A percentile compares a stretch with the other conserved stretches of the same genome.
Conservation (phyloP, 2,888 invertebrate species). For the Eupithecia exiguata region DNA sequence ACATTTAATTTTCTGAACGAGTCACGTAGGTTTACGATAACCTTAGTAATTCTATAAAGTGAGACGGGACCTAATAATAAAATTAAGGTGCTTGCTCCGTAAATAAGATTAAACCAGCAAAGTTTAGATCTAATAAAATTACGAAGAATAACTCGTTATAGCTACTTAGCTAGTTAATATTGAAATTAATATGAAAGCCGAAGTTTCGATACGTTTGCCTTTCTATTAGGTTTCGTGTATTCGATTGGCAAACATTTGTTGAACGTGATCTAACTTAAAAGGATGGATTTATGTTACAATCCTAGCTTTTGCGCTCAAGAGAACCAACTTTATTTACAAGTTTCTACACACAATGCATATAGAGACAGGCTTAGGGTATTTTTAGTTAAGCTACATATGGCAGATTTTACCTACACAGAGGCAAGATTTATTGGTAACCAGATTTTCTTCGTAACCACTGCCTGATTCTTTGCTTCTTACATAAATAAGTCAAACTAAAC, state of each 20-base stretch:
- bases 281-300: constrained; percentile 70
- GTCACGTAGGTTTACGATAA: not conserved
- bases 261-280: constrained; percentile 77
- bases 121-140: constrained; percentile 7
- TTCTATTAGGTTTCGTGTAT: constrained; percentile 71
- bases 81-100: constrained; percentile 10
- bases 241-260: constrained; percentile 73
- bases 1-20: constrained; percentile 11
- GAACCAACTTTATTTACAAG: constrained; percentile 67
- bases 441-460: not conserved
- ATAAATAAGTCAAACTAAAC: not conserved
- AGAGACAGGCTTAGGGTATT: constrained; percentile 20
- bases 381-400: not conserved
- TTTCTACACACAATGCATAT: constrained; percentile 46
- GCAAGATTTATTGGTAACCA: not conserved
- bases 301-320: constrained; percentile 61
- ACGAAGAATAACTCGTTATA: constrained; percentile 14
- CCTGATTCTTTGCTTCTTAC: not conserved
- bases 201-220: constrained; percentile 69
- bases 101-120: constrained; percentile 13
- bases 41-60: constrained; percentile 10
- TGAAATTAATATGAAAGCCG: constrained; percentile 60
- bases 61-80: constrained; percentile 9
- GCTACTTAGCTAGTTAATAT: constrained; percentile 28
- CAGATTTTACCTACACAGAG: not conserved